These are phyloP conservation scores for Margarornis squamiger DNA, from an alignment of 2,797 vertebrate species.

Conservation along the genomic window DNA sequence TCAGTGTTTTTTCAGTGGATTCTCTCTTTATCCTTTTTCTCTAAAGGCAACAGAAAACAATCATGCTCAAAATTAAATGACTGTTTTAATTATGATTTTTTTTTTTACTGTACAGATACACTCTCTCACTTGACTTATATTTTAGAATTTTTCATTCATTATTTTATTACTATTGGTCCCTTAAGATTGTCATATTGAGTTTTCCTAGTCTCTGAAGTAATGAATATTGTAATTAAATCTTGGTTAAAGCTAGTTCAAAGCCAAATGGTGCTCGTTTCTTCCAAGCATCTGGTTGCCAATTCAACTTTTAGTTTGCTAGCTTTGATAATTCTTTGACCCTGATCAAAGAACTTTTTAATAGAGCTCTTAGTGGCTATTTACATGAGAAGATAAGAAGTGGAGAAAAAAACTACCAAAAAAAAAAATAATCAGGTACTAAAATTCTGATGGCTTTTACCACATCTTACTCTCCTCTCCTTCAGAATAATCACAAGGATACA, in stretches of 20 bases:
- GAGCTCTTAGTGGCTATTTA: slow-evolving; percentile 2
- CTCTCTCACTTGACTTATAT: slow-evolving; percentile 14
- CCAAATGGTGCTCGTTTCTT: slow-evolving; percentile 30
- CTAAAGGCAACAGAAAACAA: neutral
- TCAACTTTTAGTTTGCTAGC: slow-evolving; percentile 25
- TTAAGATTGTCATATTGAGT: slow-evolving; percentile 35
- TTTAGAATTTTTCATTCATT: slow-evolving; percentile 44
- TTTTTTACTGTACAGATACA: neutral
- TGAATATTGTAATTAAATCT: slow-evolving; percentile 62
- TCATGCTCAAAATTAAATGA: neutral
- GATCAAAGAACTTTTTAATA: slow-evolving; percentile 25
- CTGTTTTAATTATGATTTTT: slow-evolving; percentile 9
- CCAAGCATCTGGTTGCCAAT: slow-evolving; percentile 1
- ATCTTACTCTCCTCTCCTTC: neutral
- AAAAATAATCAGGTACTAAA: neutral
- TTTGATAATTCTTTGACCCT: slow-evolving; percentile 54
- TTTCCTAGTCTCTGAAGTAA: slow-evolving; percentile 57
- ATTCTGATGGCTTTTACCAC: neutral
- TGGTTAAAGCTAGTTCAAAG: slow-evolving; percentile 44
- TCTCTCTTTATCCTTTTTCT: neutral
- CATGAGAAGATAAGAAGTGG: neutral
- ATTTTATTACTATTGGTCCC: slow-evolving; percentile 55
- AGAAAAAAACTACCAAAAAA: neutral
- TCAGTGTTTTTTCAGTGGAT: neutral
- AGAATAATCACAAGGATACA: neutral